Conservation (phyloP, 2,113 vertebrate genomes). For the Abramis brama region DNA sequence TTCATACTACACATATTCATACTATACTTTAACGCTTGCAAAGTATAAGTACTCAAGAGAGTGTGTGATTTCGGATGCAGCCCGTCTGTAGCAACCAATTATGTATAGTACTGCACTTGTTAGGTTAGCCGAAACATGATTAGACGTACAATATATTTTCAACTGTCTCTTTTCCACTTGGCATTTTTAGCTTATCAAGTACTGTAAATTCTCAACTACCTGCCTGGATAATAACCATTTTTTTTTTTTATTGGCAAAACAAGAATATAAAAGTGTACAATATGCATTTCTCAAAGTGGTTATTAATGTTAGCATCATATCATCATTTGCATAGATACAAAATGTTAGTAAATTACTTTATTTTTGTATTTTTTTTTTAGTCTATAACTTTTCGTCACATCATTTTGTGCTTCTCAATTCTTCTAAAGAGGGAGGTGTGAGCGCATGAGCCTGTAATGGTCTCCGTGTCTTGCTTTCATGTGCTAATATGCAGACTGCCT, state of each 20-base stretch:
- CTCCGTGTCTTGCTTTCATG: slow-evolving; percentile 53
- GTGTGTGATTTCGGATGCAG: neutral
- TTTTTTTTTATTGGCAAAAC: neutral
- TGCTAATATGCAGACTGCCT: slow-evolving; percentile 42
- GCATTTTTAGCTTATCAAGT: neutral
- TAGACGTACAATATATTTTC: neutral
- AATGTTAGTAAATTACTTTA: neutral
- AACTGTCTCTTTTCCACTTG: neutral
- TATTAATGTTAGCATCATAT: neutral
- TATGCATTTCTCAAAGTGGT: neutral
- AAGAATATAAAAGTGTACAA: neutral
- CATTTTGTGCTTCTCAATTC: neutral
- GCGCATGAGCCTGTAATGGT: slow-evolving; percentile 39
- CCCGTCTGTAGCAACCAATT: neutral
- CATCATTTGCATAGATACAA: neutral
- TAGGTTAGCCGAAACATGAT: neutral
- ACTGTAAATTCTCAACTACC: neutral
- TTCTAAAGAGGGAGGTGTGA: neutral
- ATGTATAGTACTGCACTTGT: neutral
- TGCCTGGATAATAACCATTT: neutral
- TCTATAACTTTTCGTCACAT: neutral
- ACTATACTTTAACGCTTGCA: no score
- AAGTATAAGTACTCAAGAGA: no score
- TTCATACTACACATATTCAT: no score
- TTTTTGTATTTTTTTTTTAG: neutral